Conservation (phyloP, 1,140 invertebrate genomes). For the Spodoptera litura region DNA sequence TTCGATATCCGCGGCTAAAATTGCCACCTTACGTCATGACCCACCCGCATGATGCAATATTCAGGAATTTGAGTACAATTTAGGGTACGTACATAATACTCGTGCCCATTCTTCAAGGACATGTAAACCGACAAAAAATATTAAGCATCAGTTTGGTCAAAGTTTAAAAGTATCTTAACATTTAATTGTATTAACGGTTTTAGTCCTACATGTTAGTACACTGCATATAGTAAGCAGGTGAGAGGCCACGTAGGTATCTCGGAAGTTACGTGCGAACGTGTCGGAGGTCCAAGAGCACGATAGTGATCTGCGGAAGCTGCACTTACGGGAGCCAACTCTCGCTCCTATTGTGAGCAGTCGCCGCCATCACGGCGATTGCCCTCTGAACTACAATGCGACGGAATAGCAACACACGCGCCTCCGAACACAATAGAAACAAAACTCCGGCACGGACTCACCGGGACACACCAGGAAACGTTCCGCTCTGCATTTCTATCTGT, state of each 20-base stretch:
- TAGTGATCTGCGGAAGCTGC: slow-evolving; percentile 73
- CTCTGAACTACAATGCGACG: slow-evolving; percentile 73
- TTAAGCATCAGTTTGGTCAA: neutral
- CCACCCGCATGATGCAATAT: slow-evolving; percentile 34
- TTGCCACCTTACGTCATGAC: slow-evolving; percentile 29
- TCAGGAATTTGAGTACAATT: slow-evolving; percentile 43
- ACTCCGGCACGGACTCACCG: slow-evolving; percentile 51
- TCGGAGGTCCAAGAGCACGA: slow-evolving; percentile 61
- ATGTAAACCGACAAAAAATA: slow-evolving; percentile 15
- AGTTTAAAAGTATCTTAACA: slow-evolving; percentile 1
- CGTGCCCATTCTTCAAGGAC: slow-evolving; percentile 27
- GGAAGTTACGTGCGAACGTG: slow-evolving; percentile 61
- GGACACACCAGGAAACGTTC: slow-evolving; percentile 76
- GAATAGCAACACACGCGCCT: slow-evolving; percentile 58
- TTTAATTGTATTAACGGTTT: neutral
- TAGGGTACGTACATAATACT: slow-evolving; percentile 37
- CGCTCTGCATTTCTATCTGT: slow-evolving; percentile 80
- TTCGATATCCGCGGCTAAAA: slow-evolving; percentile 22
- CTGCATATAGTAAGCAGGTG: neutral
- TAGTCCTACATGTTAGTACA: neutral
- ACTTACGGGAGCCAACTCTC: slow-evolving; percentile 71
- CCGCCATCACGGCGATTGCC: slow-evolving; percentile 73
- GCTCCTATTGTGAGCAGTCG: slow-evolving; percentile 73
- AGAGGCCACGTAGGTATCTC: slow-evolving; percentile 58
- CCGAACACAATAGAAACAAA: slow-evolving; percentile 70